phyloP scores from a whole-genome alignment of 2,113 vertebrate species.

The Pollimyrus isidori region DNA sequence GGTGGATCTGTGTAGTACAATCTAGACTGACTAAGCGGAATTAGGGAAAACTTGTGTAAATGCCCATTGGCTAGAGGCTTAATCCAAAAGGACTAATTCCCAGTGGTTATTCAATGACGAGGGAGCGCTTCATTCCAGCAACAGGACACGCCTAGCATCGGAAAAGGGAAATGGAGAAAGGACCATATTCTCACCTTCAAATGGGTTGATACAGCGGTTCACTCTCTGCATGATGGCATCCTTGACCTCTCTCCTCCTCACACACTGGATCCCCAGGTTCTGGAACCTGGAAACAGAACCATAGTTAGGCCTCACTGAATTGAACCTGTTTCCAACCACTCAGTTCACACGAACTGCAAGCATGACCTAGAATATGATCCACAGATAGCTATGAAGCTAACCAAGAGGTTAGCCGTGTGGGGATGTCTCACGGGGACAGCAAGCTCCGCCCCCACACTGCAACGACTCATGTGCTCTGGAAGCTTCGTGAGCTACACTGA shows the following conservation, averaged over 20 bases:
- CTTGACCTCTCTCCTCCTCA: conserved; percentile 89
- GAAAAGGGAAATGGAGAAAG: neutral
- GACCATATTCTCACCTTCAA: conserved; percentile 71
- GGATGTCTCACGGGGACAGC: neutral
- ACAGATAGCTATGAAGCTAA: neutral
- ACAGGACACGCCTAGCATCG: neutral
- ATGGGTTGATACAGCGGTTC: conserved; percentile 83
- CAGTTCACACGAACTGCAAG: neutral
- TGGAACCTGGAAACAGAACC: conserved; percentile 71
- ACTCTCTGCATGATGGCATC: conserved; percentile 84
- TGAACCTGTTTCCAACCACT: neutral
- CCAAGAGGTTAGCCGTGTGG: neutral
- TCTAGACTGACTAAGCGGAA: neutral
- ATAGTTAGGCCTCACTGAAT: neutral
- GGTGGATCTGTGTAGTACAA: neutral
- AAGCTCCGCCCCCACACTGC: neutral
- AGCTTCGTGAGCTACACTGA: neutral
- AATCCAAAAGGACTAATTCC: neutral
- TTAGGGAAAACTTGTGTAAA: neutral
- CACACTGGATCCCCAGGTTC: conserved; percentile 96
- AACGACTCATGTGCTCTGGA: no score
- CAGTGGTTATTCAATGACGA: neutral
- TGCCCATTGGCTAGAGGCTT: neutral
- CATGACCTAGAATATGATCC: neutral
- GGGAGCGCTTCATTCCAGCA: neutral